phyloP scores from a whole-genome alignment of 1,140 invertebrate species.

The Caerostris extrusa region DNA sequence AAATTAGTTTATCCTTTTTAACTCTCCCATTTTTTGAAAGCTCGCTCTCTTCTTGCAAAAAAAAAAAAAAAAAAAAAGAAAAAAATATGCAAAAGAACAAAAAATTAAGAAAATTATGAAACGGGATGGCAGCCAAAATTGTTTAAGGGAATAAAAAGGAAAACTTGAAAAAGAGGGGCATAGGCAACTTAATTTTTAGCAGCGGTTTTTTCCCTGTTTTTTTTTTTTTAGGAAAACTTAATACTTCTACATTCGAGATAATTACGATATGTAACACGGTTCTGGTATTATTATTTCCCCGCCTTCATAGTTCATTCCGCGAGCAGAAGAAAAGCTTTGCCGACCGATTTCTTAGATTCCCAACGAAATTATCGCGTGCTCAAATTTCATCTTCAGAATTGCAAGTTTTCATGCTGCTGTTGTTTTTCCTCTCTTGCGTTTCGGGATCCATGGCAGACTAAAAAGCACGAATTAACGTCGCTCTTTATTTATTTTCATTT shows the following conservation, averaged over 20 bases:
- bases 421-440: background rate
- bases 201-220: conserved; percentile 25
- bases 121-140: conserved; percentile 53
- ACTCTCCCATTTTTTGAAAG: conserved; percentile 53
- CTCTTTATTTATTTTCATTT: background rate
- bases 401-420: background rate
- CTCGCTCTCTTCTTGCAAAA: background rate
- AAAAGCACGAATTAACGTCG: conserved; percentile 41
- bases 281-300: conserved; percentile 28
- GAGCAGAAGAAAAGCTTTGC: background rate
- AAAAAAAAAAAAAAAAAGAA: conserved; percentile 6
- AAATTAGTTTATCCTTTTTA: conserved; percentile 70
- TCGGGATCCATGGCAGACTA: conserved; percentile 1
- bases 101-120: conserved; percentile 54
- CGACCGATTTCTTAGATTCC: conserved; percentile 22
- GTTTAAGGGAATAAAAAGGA: conserved; percentile 48
- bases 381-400: conserved; percentile 46
- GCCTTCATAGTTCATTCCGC: background rate
- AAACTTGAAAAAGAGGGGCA: background rate
- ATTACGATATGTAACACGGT: conserved; percentile 64
- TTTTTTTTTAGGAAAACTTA: conserved; percentile 23
- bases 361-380: conserved; percentile 61
- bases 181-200: conserved; percentile 55
- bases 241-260: conserved; percentile 63
- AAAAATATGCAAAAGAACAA: background rate